Evolutionary conservation across 1,140 invertebrate species (phyloP).

Genomic region (Heliconius nattereri): DNA sequence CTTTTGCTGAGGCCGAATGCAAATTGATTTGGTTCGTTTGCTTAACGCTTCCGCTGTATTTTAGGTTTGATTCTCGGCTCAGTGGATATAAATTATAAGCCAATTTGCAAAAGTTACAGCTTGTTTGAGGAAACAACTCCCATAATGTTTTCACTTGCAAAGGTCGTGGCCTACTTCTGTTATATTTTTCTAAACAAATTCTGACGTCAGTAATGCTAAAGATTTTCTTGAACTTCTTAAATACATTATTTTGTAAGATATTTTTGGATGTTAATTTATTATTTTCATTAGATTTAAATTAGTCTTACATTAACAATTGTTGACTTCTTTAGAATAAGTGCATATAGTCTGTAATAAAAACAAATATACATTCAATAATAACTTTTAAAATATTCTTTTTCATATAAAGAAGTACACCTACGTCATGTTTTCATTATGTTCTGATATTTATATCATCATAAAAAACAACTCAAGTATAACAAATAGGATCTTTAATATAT

Average conservation of each 20-base stretch:
- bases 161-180: conserved; percentile 6
- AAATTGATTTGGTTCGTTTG: conserved; percentile 42
- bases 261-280: no score
- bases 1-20: conserved; percentile 36
- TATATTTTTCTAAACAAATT: neutral
- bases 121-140: conserved; percentile 21
- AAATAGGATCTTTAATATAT: conserved; percentile 4
- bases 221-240: neutral
- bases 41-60: conserved; percentile 30
- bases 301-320: no score
- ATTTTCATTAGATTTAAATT: no score
- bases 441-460: conserved; percentile 19
- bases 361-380: neutral
- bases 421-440: neutral
- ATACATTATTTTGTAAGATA: neutral
- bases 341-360: no score
- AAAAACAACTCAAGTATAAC: neutral
- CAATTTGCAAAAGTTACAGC: conserved; percentile 28
- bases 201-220: neutral
- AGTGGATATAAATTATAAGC: conserved; percentile 31
- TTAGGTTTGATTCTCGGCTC: conserved; percentile 32
- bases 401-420: neutral
- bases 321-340: neutral
- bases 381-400: no score
- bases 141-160: conserved; percentile 23